Evolutionary conservation across 2,113 vertebrate genomes (phyloP).

Genomic region (Myrmophylax atrothorax): DNA sequence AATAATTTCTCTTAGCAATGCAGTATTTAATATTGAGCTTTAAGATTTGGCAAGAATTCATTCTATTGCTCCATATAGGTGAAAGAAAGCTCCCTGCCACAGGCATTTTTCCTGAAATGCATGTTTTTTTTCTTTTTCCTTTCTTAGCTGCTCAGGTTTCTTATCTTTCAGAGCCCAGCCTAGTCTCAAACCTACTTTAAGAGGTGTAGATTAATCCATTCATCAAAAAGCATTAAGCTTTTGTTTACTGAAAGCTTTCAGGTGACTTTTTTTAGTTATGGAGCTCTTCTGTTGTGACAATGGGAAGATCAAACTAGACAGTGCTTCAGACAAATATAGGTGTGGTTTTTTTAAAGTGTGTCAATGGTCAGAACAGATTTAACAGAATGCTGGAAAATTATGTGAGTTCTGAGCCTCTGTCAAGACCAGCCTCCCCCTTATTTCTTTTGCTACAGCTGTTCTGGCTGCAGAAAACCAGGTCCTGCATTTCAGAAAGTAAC

Average conservation of each 20-base stretch:
- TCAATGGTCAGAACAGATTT: background rate
- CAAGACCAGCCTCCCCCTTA: background rate
- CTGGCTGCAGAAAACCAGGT: background rate
- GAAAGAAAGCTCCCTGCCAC: background rate
- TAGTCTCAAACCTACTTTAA: background rate
- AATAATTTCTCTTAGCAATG: background rate
- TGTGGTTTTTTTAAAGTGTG: background rate
- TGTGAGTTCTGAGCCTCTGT: background rate
- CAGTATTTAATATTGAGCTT: background rate
- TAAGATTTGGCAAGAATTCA: background rate
- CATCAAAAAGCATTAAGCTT: conserved; percentile 5
- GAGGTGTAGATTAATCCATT: conserved; percentile 4
- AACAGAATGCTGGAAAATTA: background rate
- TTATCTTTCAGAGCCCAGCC: background rate
- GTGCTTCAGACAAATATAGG: conserved; percentile 1
- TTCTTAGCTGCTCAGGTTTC: background rate
- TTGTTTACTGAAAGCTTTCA: conserved; percentile 44
- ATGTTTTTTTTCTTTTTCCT: background rate
- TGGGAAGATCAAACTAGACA: background rate
- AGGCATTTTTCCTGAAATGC: background rate
- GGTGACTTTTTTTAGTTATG: background rate
- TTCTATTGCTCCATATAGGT: background rate
- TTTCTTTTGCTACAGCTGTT: background rate
- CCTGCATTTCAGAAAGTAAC: background rate
- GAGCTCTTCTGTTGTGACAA: conserved; percentile 18